Percentiles rank a stretch among this genome's conserved stretches.
Conservation (phyloP, 1,140 invertebrate genomes). For the Vanessa tameamea region DNA sequence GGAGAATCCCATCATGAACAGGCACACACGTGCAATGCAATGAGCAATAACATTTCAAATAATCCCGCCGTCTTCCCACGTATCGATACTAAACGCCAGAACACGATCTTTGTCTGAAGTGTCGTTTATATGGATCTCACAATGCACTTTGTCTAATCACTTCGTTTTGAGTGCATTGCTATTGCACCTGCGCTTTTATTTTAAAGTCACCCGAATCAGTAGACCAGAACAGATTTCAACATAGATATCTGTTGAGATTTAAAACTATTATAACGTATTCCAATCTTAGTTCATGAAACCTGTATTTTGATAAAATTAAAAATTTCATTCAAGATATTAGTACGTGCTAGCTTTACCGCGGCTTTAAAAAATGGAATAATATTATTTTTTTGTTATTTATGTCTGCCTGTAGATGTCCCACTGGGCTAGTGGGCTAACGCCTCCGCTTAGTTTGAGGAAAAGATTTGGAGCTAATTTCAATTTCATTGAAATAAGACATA, state of each 20-base stretch:
- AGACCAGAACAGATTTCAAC: neutral
- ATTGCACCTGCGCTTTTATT: slow-evolving; percentile 15
- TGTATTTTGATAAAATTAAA: too few relatives aligned
- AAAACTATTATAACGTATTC: too few relatives aligned
- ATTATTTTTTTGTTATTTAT: too few relatives aligned
- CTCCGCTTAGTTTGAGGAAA: too few relatives aligned
- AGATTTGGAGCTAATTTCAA: too few relatives aligned
- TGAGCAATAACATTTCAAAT: neutral
- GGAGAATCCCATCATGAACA: too few relatives aligned
- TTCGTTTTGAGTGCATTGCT: slow-evolving; percentile 8
- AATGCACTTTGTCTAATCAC: slow-evolving; percentile 21
- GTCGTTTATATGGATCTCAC: neutral
- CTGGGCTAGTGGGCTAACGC: too few relatives aligned
- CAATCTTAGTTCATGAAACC: too few relatives aligned
- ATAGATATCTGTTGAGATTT: neutral
- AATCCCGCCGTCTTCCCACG: neutral
- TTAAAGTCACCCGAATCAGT: neutral
- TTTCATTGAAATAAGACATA: too few relatives aligned
- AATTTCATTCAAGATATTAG: too few relatives aligned
- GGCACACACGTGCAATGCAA: neutral
- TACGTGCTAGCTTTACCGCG: neutral
- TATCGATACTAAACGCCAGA: neutral
- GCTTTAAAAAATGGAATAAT: too few relatives aligned
- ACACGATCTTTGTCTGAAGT: neutral
- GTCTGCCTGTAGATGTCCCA: too few relatives aligned